These are phyloP conservation scores for Stictocephala bisonia DNA, from an alignment of 2,888 invertebrate genomes.

Conservation along the genomic window DNA sequence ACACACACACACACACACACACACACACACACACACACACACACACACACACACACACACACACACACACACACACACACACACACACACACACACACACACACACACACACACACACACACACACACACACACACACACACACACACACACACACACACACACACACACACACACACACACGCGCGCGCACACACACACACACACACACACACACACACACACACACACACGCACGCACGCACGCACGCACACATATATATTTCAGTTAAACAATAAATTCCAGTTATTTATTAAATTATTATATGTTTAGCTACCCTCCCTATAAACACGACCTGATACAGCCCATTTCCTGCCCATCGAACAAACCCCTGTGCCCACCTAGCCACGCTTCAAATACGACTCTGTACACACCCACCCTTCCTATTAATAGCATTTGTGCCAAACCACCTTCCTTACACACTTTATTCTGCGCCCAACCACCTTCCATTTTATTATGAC, in stretches of 20 bases:
- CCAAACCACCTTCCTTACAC: too few species aligned
- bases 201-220: neutral
- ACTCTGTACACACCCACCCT: too few species aligned
- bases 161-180: neutral
- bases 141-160: neutral
- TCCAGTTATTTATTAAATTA: too few species aligned
- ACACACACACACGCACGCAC: neutral
- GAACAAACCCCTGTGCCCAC: too few species aligned
- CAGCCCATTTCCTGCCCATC: too few species aligned
- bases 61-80: neutral
- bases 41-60: neutral
- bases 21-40: neutral
- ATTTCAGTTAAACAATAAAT: neutral
- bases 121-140: neutral
- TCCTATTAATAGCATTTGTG: too few species aligned
- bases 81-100: neutral
- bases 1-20: neutral
- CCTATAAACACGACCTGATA: too few species aligned
- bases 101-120: neutral
- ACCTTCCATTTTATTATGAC: too few species aligned
- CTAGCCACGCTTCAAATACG: too few species aligned
- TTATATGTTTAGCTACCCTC: too few species aligned
- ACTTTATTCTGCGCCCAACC: too few species aligned
- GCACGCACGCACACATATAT: neutral
- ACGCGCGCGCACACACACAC: constrained; percentile 8